Base-by-base conservation (phyloP, 2,797 vertebrate genomes). In the Ceyx erithaca region DNA sequence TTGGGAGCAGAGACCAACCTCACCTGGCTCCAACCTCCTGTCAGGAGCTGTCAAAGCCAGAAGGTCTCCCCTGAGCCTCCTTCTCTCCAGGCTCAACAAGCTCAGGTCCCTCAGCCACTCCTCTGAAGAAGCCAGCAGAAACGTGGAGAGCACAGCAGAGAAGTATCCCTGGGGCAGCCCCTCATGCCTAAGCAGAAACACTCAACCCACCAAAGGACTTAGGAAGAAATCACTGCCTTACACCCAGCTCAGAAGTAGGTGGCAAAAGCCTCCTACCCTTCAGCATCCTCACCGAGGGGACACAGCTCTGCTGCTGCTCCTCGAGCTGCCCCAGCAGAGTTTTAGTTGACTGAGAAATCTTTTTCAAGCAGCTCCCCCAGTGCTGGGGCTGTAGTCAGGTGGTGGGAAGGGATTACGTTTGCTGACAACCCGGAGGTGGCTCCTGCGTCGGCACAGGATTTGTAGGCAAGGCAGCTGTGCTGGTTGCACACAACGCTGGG, bases 401-500 rank as follows among this genome's bases (percentile, higher is more conserved):
- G n/a, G 2, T 35, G 82, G 72, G 15, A 37, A 41, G 61, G 93
- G 88, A 83, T 95, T 80, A 4, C 2, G 72, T 10, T 71, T 40
- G 14, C 80, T 41, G 63, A 8, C 14, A 23, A 37, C 4, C 4
- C 71, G 2, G 37, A 61, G 89, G 89, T 23, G 79, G 45, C 83
- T 73, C 64, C 33, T 3, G 52, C 52, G 5, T 31, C 62, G 2
- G 86, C 10, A 4, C 5, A 5, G 76, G 83, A 37, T 91, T 66
- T 80, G 92, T 28, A 61, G 93, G 88, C 85, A 6, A 64, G 83
- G 94, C 85, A 64, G 93, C 63, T 41, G 88, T 37, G 85, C 88
- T 20, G 41, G 4, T 20, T 68, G 86, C 89, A 63, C 89, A 58
- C 62, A 45, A 84, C 1, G 25, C 88, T 61, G 92, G 14, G 48